Base-by-base conservation (phyloP, 2,888 invertebrate species). In the Lacanobia wlatinum region DNA sequence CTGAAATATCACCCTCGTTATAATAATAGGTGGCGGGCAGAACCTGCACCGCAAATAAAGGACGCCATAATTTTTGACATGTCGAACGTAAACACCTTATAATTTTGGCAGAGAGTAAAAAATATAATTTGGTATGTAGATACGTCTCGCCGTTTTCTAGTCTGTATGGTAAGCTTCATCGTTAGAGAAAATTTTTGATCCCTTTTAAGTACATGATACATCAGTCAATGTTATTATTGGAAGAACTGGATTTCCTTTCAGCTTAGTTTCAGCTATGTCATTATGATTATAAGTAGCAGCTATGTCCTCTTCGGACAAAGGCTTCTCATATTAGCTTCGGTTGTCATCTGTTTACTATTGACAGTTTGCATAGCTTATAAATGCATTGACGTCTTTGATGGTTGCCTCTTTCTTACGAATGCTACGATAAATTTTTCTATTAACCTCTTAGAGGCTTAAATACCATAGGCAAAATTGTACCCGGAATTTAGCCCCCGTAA, bases 21-120 rank as follows among this genome's bases (percentile, higher is more conserved):
- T 94, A 94, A 94, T 94, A 89, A 93, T 93, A 91, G 92, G 91
- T 91, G 91, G 91, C 72, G 80, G 72, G 80, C 81, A 80, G 82
- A 90, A 90, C 87, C 87, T 84, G 88, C 84, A 88, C 90, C 89
- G 88, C 91, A 92, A 93, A 92, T 90, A 91, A 92, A 90, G 89
- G 88, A 88, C 89, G 88, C 91, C 88, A 92, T 93, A 91, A 91
- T 93, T 93, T 94, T 91, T 94, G 93, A 93, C 93, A 91, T 93
- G 90, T 92, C 89, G 85, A 91, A 91, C 91, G 88, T 92, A 95
- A 94, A 93, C 93, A 94, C 92, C 90, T 93, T 91, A 89, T 90
- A 88, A 88, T 90, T 91, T 88, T 84, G 72, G n/a, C 90, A 91
- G 78, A 92, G 92, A 93, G 50, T 86, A 87, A 71, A 59, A 53